phyloP scores from a whole-genome alignment of 1,140 invertebrate species.

The Trachymyrmex septentrionalis region DNA sequence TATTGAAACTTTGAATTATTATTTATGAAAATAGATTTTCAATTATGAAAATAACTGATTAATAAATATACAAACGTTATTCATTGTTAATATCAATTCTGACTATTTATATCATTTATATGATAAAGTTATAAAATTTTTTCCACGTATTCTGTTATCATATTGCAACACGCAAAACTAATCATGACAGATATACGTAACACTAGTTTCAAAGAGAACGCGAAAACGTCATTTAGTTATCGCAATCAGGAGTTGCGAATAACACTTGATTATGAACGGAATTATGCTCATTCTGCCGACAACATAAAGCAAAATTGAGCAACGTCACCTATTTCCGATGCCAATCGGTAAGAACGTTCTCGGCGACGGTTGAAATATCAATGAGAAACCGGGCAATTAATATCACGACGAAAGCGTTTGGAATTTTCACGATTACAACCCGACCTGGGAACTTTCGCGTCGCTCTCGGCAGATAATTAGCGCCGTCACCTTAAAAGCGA shows the following conservation, averaged over 20 bases:
- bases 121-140: not conserved
- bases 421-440: conserved; percentile 18
- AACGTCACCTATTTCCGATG: not conserved
- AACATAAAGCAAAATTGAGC: conserved; percentile 31
- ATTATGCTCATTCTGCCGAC: not conserved
- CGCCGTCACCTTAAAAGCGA: conserved; percentile 43
- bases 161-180: not conserved
- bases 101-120: not conserved
- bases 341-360: conserved; percentile 7
- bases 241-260: not conserved
- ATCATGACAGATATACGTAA: not conserved
- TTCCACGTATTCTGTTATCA: conserved; percentile 3
- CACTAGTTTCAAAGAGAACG: not conserved
- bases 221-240: conserved; percentile 35
- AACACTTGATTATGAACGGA: conserved; percentile 7
- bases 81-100: conserved; percentile 20
- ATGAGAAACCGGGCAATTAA: conserved; percentile 56
- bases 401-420: conserved; percentile 3
- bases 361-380: conserved; percentile 1
- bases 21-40: conserved; percentile 1
- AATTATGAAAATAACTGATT: not conserved
- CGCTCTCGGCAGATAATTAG: conserved; percentile 37
- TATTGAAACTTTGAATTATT: not conserved
- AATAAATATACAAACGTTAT: not conserved
- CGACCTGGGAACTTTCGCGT: conserved; percentile 36